Base-by-base conservation (phyloP, 2,797 vertebrate species). In the Sebastes aleutianus region DNA sequence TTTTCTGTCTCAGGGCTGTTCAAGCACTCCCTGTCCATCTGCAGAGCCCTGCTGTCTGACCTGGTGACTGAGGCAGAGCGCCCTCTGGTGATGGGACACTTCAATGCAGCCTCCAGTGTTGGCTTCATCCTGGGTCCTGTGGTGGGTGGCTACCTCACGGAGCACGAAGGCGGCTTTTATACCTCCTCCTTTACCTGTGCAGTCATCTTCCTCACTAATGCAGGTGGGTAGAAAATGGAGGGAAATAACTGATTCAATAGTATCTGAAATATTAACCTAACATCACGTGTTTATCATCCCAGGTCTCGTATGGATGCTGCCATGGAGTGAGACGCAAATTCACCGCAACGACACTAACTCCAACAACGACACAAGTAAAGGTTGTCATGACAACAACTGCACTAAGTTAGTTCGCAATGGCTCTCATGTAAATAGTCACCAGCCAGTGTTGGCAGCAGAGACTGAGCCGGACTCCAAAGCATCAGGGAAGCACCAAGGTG, bases 81-180 rank as follows among this genome's bases (percentile, higher is more conserved):
- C 67, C 97, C 98, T 2, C 94, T 98, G 24, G 96, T 97, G 57
- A 97, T 99, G 93, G 99, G 98, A 36, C 96, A 95, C 71, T 99
- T 99, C 82, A 99, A 97, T 59, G 97, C 97, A 24, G 97, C 96
- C 24, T 99, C 98, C 4, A 95, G 96, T 0, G 93, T 98, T 31
- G 99, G 99, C 67, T 99, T 99, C 95, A 99, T 99, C 86, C 84
- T 99, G 89, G 98, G 99, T 6, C 99, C 99, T 0, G 79, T 98
- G 79, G 96, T 99, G 20, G 97, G 98, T 2, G 98, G 98, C 14
- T 99, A 97, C 92, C 96, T 99, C 73, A 96, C 96, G 0, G 98
- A 99, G 85, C 88, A 96, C 0, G 96, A 98, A 9, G 97, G 95
- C 5, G 98, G 99, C 20, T 99, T 99, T 91, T 98, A 98, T 67